phyloP scores from a whole-genome alignment of 2,888 invertebrate species.

The Tholera decimalis region DNA sequence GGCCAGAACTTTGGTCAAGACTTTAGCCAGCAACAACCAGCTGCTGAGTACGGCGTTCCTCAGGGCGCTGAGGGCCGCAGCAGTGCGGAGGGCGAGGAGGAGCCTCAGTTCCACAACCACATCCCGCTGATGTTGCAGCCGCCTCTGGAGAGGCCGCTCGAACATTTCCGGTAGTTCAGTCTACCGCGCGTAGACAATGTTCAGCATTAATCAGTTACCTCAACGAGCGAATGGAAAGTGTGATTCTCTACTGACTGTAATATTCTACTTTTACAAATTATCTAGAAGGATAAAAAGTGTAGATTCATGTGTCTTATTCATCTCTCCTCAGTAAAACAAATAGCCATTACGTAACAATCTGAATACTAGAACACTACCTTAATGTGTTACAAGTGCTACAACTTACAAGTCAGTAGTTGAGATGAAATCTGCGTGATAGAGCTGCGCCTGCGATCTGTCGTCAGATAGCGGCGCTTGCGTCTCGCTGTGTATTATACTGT shows the following conservation, averaged over 20 bases:
- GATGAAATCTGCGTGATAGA: constrained; percentile 22
- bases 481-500: constrained; percentile 42
- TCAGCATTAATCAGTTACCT: constrained; percentile 58
- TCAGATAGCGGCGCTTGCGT: constrained; percentile 22
- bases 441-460: constrained; percentile 34
- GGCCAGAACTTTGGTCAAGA: constrained; percentile 69
- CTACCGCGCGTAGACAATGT: constrained; percentile 32
- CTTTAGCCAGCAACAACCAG: constrained; percentile 68
- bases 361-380: neutral
- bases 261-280: neutral
- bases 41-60: constrained; percentile 80
- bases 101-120: constrained; percentile 84
- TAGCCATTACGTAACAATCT: neutral
- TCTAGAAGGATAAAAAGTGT: too few relatives aligned
- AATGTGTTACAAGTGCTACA: constrained; percentile 9
- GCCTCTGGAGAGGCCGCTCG: constrained; percentile 87
- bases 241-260: constrained; percentile 23
- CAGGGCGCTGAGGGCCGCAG: constrained; percentile 83
- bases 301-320: neutral
- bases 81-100: constrained; percentile 74
- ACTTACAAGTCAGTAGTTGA: constrained; percentile 32
- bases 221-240: constrained; percentile 25
- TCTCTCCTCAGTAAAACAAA: neutral
- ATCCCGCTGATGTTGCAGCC: constrained; percentile 86
- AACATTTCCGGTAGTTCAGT: constrained; percentile 81